phyloP scores from a whole-genome alignment of 2,888 invertebrate genomes.

The Chloromyia formosa region DNA sequence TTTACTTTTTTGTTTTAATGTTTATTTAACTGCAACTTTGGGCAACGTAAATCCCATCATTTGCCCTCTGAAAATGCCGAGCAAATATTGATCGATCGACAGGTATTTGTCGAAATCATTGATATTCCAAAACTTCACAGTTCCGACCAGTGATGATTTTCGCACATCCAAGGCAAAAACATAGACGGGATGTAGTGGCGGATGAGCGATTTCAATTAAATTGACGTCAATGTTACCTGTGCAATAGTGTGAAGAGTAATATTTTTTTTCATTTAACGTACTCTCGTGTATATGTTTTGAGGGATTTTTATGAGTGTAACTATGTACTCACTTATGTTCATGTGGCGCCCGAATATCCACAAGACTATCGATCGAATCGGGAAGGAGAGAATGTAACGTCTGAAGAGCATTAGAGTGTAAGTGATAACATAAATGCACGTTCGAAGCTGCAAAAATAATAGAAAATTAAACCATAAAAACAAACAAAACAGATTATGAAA shows the following conservation, averaged over 20 bases:
- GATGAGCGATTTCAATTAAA: conserved; percentile 18
- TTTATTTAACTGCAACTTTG: not conserved
- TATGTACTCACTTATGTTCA: conserved; percentile 18
- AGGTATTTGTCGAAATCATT: conserved; percentile 27
- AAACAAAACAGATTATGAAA: not conserved
- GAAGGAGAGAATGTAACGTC: conserved; percentile 57
- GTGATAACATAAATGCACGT: conserved; percentile 53
- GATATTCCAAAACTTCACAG: conserved; percentile 35
- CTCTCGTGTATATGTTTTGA: not conserved
- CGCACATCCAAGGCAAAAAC: conserved; percentile 34
- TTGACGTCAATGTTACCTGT: conserved; percentile 45
- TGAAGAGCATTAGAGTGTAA: conserved; percentile 55
- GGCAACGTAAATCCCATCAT: conserved; percentile 47
- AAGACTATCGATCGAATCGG: conserved; percentile 57
- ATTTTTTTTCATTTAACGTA: not conserved
- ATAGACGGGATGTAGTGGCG: conserved; percentile 17
- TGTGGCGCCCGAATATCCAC: conserved; percentile 54
- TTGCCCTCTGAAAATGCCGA: conserved; percentile 46
- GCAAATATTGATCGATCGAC: conserved; percentile 45
- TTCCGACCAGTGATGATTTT: conserved; percentile 43
- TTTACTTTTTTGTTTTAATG: too few species aligned
- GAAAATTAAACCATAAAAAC: not conserved
- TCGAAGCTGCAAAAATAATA: conserved; percentile 36
- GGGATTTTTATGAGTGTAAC: not conserved
- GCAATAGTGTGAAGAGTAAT: not conserved